Conservation (phyloP, 2,113 vertebrate genomes). For the Ancistrus triradiatus region DNA sequence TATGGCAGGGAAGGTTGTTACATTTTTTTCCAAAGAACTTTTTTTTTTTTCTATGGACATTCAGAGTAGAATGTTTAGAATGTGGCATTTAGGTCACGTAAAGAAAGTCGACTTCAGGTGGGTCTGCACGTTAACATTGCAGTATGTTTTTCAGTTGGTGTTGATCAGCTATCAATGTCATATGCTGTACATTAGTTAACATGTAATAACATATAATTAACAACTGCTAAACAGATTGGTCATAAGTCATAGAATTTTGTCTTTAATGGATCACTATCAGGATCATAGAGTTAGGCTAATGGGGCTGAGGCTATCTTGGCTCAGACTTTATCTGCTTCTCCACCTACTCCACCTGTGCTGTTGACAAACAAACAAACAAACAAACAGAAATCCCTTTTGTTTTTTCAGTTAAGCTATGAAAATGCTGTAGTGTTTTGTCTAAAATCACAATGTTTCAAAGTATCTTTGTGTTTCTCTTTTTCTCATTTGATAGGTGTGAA, state of each 20-base stretch:
- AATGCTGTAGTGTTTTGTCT: too few species aligned
- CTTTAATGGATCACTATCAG: slow-evolving; percentile 5
- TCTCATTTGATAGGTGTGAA: slow-evolving; percentile 7
- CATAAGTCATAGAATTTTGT: slow-evolving; percentile 13
- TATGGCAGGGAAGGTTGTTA: slow-evolving; percentile 67
- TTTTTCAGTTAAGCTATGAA: too few species aligned
- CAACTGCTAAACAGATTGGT: slow-evolving; percentile 20
- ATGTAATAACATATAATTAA: slow-evolving; percentile 7
- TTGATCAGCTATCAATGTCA: not conserved
- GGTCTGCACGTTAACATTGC: slow-evolving; percentile 24
- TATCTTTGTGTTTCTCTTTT: too few species aligned
- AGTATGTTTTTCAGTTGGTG: too few species aligned
- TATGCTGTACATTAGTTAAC: not conserved
- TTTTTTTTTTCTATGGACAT: slow-evolving; percentile 53
- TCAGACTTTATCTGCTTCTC: too few species aligned
- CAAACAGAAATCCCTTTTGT: too few species aligned
- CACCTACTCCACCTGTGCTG: slow-evolving; percentile 15
- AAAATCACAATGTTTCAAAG: too few species aligned
- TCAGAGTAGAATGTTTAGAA: slow-evolving; percentile 58
- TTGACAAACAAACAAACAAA: not conserved
- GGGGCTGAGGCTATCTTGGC: slow-evolving; percentile 21
- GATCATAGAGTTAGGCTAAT: slow-evolving; percentile 31
- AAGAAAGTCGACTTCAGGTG: slow-evolving; percentile 46
- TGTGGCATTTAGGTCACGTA: slow-evolving; percentile 62
- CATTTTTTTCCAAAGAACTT: slow-evolving; percentile 42